Evolutionary conservation across 2,113 vertebrate species (phyloP), one percentile per base, ranked within the genome.

Genomic region (Callocephalon fimbriatum): DNA sequence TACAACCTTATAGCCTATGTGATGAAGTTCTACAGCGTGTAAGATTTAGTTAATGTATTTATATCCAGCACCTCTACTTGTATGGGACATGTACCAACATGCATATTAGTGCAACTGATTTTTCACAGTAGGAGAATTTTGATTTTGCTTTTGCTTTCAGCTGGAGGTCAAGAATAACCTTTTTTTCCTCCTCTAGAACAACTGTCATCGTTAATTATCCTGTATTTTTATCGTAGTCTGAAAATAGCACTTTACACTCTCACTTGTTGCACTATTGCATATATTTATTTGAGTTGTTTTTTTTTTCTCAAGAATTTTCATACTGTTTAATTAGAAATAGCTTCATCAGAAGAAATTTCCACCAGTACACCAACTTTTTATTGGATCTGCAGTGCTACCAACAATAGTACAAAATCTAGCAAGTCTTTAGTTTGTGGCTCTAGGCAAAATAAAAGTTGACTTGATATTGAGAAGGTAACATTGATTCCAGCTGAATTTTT

Each of bases 141-240:
- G 26, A 12, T 59, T 50, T 59, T 2, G 1, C 53, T 59, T 51
- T 59, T 2, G 1, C 59, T 80, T 90, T 84, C 50, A 62, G 20
- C 35, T 70, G 26, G 15, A 61, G 67, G 23, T 62, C 38, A 37
- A 32, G 14, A 32, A 5, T 21, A 29, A 32, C 23, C 2, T 54
- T 32, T 48, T 12, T 18, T 19, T 6, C 45, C 3, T 20, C 32
- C 32, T 31, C 21, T 19, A 82, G 42, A 76, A 32, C 11, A 67
- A 4, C 37, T 77, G 12, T 62, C 10, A 22, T 53, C 0, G 0
- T 10, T 81, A 25, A 0, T 10, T 78, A 25, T 25, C 7, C 15
- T 68, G 6, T 67, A 8, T 67, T 83, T 93, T 86, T 20, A 20
- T 9, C 15, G 25, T 6, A 37, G 51, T 10, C 23, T 53, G 27